These are phyloP conservation scores for Eretmochelys imbricata DNA, from an alignment of 2,113 vertebrate genomes.

Conservation along the genomic window DNA sequence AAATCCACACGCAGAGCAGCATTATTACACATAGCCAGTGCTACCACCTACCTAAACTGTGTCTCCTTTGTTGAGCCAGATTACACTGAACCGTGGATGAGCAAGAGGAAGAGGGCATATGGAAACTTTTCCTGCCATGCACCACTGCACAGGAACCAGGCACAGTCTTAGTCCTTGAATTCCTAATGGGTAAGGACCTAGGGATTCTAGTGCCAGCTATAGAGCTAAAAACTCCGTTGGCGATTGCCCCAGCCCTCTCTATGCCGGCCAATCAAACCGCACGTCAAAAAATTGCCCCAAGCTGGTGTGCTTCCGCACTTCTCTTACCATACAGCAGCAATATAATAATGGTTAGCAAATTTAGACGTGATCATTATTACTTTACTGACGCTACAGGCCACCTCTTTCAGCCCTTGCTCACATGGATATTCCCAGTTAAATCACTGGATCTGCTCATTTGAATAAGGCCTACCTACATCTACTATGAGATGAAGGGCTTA, in stretches of 20 bases:
- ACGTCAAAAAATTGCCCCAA: background rate
- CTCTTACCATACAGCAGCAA: background rate
- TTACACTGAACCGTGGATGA: background rate
- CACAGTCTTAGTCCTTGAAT: background rate
- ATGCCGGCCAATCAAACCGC: background rate
- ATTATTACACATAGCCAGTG: background rate
- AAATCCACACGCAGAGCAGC: background rate
- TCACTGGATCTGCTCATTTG: background rate
- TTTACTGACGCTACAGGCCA: background rate
- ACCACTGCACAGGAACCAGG: background rate
- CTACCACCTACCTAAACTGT: background rate
- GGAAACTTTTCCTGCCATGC: background rate
- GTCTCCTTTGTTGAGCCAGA: background rate
- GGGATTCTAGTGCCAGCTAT: background rate
- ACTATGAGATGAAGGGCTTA: background rate
- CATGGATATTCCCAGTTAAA: background rate
- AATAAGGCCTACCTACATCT: rapidly evolving
- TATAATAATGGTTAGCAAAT: background rate
- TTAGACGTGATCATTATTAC: background rate
- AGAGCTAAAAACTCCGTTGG: background rate
- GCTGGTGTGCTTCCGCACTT: background rate
- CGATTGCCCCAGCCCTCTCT: background rate
- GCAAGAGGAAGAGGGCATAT: background rate
- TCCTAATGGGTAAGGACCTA: background rate
- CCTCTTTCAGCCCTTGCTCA: background rate